Base-by-base conservation (phyloP, 2,888 invertebrate species). In the Gisinianus flammeolus region DNA sequence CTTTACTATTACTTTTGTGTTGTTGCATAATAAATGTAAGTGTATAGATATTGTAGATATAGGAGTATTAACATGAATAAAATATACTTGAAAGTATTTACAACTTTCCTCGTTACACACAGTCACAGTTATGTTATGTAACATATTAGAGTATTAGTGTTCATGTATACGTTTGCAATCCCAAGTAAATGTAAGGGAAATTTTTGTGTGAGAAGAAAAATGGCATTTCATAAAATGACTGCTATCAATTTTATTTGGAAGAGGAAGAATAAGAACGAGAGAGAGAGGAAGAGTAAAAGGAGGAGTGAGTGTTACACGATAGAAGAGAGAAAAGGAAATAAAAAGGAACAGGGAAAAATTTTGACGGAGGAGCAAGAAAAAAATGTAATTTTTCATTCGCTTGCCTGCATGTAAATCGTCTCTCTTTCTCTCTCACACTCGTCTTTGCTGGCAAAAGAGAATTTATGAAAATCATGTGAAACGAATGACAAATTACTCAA, bases 391-490 rank as follows among this genome's bases (percentile, higher is more conserved):
- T 82, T 82, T 83, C 81, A 82, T 83, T 79, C 80, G 35, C 30
- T 76, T 68, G 30, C 35, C 68, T 64, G 31, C 69, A 77, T 77
- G 77, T 54, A 77, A 70, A 70, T 66, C 64, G 52, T 52, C 71
- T 22, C 77, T 71, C 77, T 6, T 33, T 31, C 71, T 71, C 66
- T 67, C 54, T 67, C 66, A 52, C 22, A 22, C 73, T 81, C 75
- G 78, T 79, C 81, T 76, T 74, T 79, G 79, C 24, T 64, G 67
- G 24, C 2, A 56, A 62, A 35, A 62, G 75, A 78, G 83, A 83
- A 83, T 83, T 83, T 83, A 83, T 83, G 82, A 83, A 83, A 83
- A 83, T 83, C 83, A 83, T 82, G 83, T 83, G 83, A 83, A 83
- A 83, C 82, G 83, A 83, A 82, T 83, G 83, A 83, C 83, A 83